Evolutionary conservation across 2,113 vertebrate genomes (phyloP), one percentile per base, ranked within the genome.

Genomic region (Leucosticte australis): DNA sequence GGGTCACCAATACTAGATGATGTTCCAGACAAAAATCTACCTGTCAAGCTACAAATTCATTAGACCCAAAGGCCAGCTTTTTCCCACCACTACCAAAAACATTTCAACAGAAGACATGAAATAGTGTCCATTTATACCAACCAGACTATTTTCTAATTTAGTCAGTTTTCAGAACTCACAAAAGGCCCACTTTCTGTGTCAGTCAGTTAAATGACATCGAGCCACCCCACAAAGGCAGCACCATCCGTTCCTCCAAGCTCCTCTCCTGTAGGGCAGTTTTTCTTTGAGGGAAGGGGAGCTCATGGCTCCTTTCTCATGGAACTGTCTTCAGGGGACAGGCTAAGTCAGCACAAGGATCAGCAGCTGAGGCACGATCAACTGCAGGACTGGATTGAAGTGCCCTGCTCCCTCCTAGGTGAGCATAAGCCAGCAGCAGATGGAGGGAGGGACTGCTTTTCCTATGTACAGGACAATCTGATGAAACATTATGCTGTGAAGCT

Each of bases 401-500:
- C 74, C 87, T 73, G 63, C 69, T 90, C 80, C 49, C 78, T 81
- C 39, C 60, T 62, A 94, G 82, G 92, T 82, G 60, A 94, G 67
- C 70, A 78, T 55, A 84, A 83, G 63, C 47, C 42, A 37, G 64
- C 41, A 95, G 85, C 87, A 95, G 91, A 90, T 83, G 76, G 82
- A 93, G 74, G 92, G 80, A 90, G 86, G 91, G 69, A 75, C 33
- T 89, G 86, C 83, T 95, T 95, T 91, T 69, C 92, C 80, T 87
- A 59, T 1, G 15, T 95, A 89, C 82, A 88, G 50, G 35, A 92
- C 83, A 67, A 67, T 95, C 93, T 92, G 83, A 95, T 81, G 81
- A 93, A 94, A 96, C 88, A 52, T 82, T 86, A 69, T 15, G 31
- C 53, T 21, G n/a, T 55, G 47, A 44, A 87, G 73, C 7, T 80